Evolutionary conservation across 2,797 vertebrate species (phyloP), one percentile per base, ranked within the genome.

Genomic region (Chanos chanos): DNA sequence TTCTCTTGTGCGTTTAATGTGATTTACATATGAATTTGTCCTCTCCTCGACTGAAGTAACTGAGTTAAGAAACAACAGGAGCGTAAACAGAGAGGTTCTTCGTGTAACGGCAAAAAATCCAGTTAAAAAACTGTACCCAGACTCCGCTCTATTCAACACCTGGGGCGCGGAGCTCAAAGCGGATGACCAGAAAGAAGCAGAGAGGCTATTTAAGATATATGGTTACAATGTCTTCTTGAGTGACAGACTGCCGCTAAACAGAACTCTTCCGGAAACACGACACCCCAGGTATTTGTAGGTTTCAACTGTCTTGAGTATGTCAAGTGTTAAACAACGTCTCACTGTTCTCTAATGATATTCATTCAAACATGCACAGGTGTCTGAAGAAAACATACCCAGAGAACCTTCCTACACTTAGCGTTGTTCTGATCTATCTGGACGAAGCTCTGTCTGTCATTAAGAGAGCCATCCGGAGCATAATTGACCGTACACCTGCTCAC

Each of bases 171-270:
- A 86, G 5, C 89, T 98, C 43, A 91, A 89, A 1, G 92, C 94
- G 0, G 89, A 94, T 71, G 89, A 92, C 53, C 84, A 93, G 57
- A 86, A 77, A 1, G 59, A 88, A 5, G 95, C 95, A 0, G 85
- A 95, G 49, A 82, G 75, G 7, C 77, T 91, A 31, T 97, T 91
- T 73, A 84, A 87, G 74, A 91, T 81, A 31, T 96, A 94, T 0
- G 95, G 95, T 55, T 97, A 98, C 81, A 98, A 98, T 0, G 89
- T 88, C 27, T 97, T 93, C 78, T 91, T 97, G 74, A 98, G 95
- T 1, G 90, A 98, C 76, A 83, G 89, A 40, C 80, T 97, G 37
- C 92, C 95, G 0, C 80, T 95, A 34, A 87, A 94, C 84, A 83
- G 95, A 64, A 66, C 89, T 2, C 82, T 97, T 49, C 92, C 93